Evolutionary conservation across 2,888 invertebrate species (phyloP).

Genomic region (Sminthurides aquaticus): DNA sequence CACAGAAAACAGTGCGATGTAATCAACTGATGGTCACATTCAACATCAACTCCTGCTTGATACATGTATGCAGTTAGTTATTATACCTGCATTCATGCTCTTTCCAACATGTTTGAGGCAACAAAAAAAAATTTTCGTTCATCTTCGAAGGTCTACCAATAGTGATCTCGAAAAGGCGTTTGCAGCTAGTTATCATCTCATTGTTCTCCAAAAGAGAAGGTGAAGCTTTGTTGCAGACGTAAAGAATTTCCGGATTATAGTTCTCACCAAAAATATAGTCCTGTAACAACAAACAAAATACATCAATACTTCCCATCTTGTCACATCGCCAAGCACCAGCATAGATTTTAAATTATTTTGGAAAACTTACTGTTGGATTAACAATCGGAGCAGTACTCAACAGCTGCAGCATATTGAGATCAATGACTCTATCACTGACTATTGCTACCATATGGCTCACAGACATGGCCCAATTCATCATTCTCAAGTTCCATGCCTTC

Average conservation of each 20-base stretch:
- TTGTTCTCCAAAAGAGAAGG: conserved; percentile 27
- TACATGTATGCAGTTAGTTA: not conserved
- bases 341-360: not conserved
- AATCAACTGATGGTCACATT: not conserved
- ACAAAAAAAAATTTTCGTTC: conserved; percentile 27
- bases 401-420: conserved; percentile 36
- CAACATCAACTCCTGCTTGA: not conserved
- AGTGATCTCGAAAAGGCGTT: conserved; percentile 30
- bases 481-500: conserved; percentile 37
- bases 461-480: conserved; percentile 41
- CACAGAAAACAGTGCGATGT: too few relatives aligned
- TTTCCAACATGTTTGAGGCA: conserved; percentile 24
- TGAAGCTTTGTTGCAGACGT: conserved; percentile 37
- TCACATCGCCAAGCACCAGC: not conserved
- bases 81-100: not conserved
- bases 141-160: conserved; percentile 30
- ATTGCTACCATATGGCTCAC: conserved; percentile 39
- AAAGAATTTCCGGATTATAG: conserved; percentile 33
- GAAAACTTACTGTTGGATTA: conserved; percentile 33
- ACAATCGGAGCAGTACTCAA: conserved; percentile 38
- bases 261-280: conserved; percentile 38
- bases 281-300: conserved; percentile 19
- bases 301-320: not conserved
- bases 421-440: conserved; percentile 33
- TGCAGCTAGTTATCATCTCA: conserved; percentile 15